Conservation (phyloP, 2,888 invertebrate species). For the Ichneumoninae sp. region DNA sequence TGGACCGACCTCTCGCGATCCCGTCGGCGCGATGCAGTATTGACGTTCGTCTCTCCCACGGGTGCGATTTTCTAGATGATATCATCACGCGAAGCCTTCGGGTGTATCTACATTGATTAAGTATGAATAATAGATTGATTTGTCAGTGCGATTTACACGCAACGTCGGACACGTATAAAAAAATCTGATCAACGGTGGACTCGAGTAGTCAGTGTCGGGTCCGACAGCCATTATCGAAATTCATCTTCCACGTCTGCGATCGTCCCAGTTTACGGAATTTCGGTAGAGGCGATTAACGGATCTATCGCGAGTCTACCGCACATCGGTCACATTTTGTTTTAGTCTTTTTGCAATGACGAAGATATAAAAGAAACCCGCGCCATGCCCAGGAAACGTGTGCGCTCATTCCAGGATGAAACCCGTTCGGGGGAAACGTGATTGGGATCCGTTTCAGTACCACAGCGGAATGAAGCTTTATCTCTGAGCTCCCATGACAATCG, state of each 20-base stretch:
- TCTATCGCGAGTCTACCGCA: not conserved
- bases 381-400: not conserved
- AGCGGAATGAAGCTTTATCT: conserved; percentile 17
- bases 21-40: not conserved
- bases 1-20: conserved; percentile 19
- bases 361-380: not conserved
- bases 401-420: not conserved
- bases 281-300: not conserved
- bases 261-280: not conserved
- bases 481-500: conserved; percentile 22
- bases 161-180: not conserved
- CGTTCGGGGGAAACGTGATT: not conserved
- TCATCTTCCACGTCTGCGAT: not conserved
- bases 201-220: not conserved
- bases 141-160: not conserved
- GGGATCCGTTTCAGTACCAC: not conserved
- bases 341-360: not conserved
- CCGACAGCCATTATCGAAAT: not conserved
- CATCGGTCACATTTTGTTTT: not conserved
- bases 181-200: not conserved
- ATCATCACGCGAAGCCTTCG: not conserved
- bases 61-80: conserved; percentile 73
- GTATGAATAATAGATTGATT: conserved; percentile 22
- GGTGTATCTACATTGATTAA: not conserved
- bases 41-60: conserved; percentile 65